These are phyloP conservation scores for Hypomecis punctinalis DNA, from an alignment of 2,888 invertebrate species.

Conservation along the genomic window DNA sequence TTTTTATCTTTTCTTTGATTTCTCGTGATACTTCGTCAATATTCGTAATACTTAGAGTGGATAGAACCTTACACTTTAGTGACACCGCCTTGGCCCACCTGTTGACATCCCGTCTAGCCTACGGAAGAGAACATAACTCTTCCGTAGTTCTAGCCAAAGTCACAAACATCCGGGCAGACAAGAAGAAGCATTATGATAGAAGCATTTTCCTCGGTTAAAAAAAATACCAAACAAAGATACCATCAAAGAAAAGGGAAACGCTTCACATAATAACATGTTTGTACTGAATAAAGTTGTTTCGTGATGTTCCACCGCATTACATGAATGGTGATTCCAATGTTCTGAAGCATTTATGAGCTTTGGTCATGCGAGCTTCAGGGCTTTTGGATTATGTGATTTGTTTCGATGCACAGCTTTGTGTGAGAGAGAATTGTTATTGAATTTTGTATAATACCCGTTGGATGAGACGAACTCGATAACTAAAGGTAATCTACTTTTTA, in stretches of 20 bases:
- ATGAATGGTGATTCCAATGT: constrained; percentile 1
- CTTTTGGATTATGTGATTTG: constrained; percentile 4
- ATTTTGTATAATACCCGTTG: background rate
- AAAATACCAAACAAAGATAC: constrained; percentile 28
- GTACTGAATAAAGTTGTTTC: constrained; percentile 6
- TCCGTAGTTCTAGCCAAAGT: no score
- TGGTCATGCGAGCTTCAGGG: constrained; percentile 19
- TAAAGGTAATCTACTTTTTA: no score
- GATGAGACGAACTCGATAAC: no score
- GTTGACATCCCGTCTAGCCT: no score
- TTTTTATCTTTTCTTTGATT: no score
- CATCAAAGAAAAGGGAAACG: constrained; percentile 42
- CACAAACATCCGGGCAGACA: no score
- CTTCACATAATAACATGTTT: constrained; percentile 29
- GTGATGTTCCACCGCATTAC: background rate
- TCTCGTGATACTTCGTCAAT: no score
- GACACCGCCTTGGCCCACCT: no score
- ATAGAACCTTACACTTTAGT: no score
- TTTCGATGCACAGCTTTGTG: background rate
- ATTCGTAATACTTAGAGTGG: no score
- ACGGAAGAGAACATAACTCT: no score
- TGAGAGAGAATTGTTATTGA: background rate
- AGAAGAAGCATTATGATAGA: no score
- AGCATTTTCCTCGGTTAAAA: background rate
- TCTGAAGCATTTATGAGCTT: constrained; percentile 1